Evolutionary conservation across 1,140 invertebrate genomes (phyloP).

Genomic region (Bombus haemorrhoidalis): DNA sequence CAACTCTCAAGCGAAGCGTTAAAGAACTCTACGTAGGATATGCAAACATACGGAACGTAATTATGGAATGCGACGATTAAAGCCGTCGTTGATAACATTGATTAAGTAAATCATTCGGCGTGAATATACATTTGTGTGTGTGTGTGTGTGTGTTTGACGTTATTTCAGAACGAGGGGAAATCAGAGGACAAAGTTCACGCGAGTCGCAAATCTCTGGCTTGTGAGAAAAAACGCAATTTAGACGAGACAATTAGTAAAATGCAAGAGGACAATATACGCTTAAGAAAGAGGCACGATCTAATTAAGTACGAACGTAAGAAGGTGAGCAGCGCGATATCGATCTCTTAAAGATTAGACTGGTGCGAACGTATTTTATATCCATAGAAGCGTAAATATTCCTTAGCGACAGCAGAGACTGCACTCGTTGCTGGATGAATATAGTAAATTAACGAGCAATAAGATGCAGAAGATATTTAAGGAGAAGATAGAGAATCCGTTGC

Average conservation of each 20-base stretch:
- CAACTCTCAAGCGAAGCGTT: conserved; percentile 88
- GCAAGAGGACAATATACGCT: conserved; percentile 89
- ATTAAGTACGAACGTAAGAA: conserved; percentile 87
- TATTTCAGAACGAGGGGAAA: conserved; percentile 78
- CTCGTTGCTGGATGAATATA: conserved; percentile 84
- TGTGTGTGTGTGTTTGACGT: background rate
- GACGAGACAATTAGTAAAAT: conserved; percentile 85
- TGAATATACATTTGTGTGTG: background rate
- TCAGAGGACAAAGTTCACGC: conserved; percentile 71
- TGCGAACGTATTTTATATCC: background rate
- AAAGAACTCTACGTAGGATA: conserved; percentile 85
- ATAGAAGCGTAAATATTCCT: conserved; percentile 35
- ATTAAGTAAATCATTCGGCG: background rate
- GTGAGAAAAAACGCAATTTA: conserved; percentile 78
- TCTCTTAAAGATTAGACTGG: conserved; percentile 14
- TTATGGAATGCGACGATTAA: background rate
- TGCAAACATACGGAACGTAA: conserved; percentile 84
- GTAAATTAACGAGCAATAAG: conserved; percentile 82
- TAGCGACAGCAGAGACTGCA: conserved; percentile 83
- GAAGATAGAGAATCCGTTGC: conserved; percentile 75
- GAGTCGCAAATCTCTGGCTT: conserved; percentile 73
- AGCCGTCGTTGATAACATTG: too few species aligned
- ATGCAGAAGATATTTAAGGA: conserved; percentile 76
- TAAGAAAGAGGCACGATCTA: conserved; percentile 89
- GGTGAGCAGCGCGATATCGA: conserved; percentile 67